These are phyloP conservation scores for Conops quadrifasciatus DNA, from an alignment of 2,888 invertebrate species.

Conservation along the genomic window DNA sequence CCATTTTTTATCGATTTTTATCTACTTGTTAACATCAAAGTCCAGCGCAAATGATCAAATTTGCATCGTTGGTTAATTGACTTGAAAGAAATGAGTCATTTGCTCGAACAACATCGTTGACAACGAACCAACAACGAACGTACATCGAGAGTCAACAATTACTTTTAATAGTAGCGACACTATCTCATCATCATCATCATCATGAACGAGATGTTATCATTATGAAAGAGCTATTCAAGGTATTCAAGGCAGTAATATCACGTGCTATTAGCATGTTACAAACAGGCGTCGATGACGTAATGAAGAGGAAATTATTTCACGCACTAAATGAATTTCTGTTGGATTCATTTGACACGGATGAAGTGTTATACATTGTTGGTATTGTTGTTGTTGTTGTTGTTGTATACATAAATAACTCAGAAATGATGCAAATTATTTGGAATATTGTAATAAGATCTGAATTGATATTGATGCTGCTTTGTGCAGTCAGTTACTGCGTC, in stretches of 20 bases:
- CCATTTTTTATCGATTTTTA: not conserved
- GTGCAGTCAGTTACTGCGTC: too few species aligned
- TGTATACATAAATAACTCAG: too few species aligned
- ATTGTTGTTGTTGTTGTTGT: too few species aligned
- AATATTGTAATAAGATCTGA: too few species aligned
- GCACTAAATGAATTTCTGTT: not conserved
- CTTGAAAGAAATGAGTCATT: slow-evolving; percentile 12
- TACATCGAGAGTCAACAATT: not conserved
- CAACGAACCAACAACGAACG: not conserved
- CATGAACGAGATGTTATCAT: not conserved
- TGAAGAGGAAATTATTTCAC: not conserved
- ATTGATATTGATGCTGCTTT: too few species aligned
- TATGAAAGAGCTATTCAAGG: not conserved
- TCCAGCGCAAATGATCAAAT: slow-evolving; percentile 17
- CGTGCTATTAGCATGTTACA: slow-evolving; percentile 9
- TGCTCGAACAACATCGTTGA: not conserved
- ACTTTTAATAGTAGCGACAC: not conserved
- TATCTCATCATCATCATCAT: slow-evolving; percentile 1
- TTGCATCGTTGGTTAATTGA: slow-evolving; percentile 21
- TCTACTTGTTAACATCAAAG: not conserved
- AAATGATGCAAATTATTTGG: too few species aligned
- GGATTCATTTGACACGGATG: not conserved
- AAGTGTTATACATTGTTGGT: too few species aligned
- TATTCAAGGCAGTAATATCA: slow-evolving; percentile 12
- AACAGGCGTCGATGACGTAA: not conserved